phyloP scores from a whole-genome alignment of 2,113 vertebrate species.

The Chlamydotis undulata region DNA sequence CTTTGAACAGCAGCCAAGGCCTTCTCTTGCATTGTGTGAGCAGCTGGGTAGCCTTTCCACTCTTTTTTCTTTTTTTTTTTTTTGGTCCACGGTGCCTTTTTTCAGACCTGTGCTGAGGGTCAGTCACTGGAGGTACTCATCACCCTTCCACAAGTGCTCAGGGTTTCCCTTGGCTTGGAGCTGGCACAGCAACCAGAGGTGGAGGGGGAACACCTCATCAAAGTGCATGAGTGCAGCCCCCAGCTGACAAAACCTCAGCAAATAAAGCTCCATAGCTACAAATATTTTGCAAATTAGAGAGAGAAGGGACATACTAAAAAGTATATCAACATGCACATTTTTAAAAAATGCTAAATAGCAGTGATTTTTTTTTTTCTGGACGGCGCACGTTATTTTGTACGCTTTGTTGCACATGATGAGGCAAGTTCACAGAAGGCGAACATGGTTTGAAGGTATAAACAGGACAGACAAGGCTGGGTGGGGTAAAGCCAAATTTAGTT shows the following conservation, averaged over 20 bases:
- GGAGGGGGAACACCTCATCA: not conserved
- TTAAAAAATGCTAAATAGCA: not conserved
- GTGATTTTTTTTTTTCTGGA: not conserved
- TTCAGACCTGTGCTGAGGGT: slow-evolving; percentile 53
- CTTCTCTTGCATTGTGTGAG: slow-evolving; percentile 83
- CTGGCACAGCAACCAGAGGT: not conserved
- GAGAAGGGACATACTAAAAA: not conserved
- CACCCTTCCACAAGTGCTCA: slow-evolving; percentile 65
- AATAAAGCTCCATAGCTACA: not conserved
- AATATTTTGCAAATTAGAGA: not conserved
- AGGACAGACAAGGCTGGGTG: slow-evolving; percentile 45
- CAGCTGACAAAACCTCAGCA: not conserved
- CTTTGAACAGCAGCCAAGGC: slow-evolving; percentile 89
- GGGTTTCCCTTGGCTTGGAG: slow-evolving; percentile 47
- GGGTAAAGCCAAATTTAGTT: slow-evolving; percentile 6
- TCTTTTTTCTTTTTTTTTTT: slow-evolving; percentile 23
- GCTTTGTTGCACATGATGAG: not conserved
- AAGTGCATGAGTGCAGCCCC: not conserved
- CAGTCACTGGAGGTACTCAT: slow-evolving; percentile 63
- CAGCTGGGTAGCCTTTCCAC: slow-evolving; percentile 83
- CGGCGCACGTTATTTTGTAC: fast-evolving
- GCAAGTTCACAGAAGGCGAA: slow-evolving; percentile 11
- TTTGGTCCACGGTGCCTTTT: slow-evolving; percentile 58
- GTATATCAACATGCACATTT: not conserved
- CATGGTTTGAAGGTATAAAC: not conserved